Percentiles rank a stretch among this genome's conserved stretches.
Evolutionary conservation across 1,140 invertebrate species (phyloP).

Genomic region (Thaumetopoea pityocampa): DNA sequence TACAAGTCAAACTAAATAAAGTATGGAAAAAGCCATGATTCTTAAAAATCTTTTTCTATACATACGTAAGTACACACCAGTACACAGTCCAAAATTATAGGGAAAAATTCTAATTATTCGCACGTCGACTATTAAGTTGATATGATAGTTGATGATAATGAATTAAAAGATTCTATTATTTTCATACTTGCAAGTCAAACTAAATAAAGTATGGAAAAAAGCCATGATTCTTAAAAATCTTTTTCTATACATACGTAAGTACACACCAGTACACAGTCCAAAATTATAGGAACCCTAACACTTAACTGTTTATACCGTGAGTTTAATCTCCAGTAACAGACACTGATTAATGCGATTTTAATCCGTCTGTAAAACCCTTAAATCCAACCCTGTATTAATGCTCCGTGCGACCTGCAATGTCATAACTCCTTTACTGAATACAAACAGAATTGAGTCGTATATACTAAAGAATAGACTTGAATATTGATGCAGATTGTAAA

Average conservation of each 20-base stretch:
- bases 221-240: too few relatives aligned
- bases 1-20: too few relatives aligned
- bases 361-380: constrained; percentile 63
- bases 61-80: constrained; percentile 27
- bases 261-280: constrained; percentile 47
- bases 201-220: too few relatives aligned
- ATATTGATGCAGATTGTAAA: constrained; percentile 7
- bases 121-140: too few relatives aligned
- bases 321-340: constrained; percentile 64
- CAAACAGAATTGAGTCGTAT: constrained; percentile 46
- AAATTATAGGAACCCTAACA: constrained; percentile 66
- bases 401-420: constrained; percentile 33
- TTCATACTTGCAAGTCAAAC: too few relatives aligned
- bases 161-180: too few relatives aligned
- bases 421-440: constrained; percentile 30
- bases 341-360: constrained; percentile 75
- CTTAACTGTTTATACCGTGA: constrained; percentile 73
- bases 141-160: too few relatives aligned
- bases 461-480: constrained; percentile 18
- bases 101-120: too few relatives aligned
- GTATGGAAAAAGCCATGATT: too few relatives aligned
- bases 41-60: too few relatives aligned
- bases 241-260: constrained; percentile 9
- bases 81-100: constrained; percentile 53
- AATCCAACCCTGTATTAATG: constrained; percentile 68